Conservation (phyloP, 2,113 vertebrate species). For the Semicossyphus pulcher region DNA sequence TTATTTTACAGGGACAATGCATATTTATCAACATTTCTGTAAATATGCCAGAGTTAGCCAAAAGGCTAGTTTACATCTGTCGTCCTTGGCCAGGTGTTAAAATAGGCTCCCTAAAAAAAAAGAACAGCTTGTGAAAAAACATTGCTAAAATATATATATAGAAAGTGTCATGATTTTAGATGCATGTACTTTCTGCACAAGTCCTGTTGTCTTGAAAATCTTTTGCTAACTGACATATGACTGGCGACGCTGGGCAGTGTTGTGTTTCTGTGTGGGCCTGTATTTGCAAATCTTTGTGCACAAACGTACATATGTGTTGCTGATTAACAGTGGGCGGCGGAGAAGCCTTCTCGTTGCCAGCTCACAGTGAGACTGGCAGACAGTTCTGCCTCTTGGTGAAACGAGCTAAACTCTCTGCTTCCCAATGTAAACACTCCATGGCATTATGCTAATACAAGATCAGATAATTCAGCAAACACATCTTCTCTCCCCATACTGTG, state of each 20-base stretch:
- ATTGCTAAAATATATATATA: no score
- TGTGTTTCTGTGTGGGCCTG: constrained; percentile 36
- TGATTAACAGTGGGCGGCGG: constrained; percentile 45
- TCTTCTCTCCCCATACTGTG: not conserved
- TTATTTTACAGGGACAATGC: no score
- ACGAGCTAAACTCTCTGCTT: constrained; percentile 50
- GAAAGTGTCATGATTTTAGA: no score
- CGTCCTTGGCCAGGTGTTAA: no score
- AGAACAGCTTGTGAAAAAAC: no score
- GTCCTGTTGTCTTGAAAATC: not conserved
- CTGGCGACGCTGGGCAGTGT: constrained; percentile 13
- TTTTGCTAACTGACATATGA: constrained; percentile 3
- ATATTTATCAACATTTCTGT: no score
- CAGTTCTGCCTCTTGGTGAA: constrained; percentile 46
- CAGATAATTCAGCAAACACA: constrained; percentile 26
- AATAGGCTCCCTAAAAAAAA: no score
- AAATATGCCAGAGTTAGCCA: no score
- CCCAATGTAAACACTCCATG: constrained; percentile 61
- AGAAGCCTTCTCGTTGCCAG: constrained; percentile 50
- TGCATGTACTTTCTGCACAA: not conserved
- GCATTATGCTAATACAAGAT: constrained; percentile 57
- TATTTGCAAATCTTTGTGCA: constrained; percentile 49
- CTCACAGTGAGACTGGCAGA: constrained; percentile 59
- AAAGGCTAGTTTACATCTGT: no score
- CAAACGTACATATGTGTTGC: constrained; percentile 53